Base-by-base conservation (phyloP, 2,888 invertebrate genomes). In the Pammene aurita region DNA sequence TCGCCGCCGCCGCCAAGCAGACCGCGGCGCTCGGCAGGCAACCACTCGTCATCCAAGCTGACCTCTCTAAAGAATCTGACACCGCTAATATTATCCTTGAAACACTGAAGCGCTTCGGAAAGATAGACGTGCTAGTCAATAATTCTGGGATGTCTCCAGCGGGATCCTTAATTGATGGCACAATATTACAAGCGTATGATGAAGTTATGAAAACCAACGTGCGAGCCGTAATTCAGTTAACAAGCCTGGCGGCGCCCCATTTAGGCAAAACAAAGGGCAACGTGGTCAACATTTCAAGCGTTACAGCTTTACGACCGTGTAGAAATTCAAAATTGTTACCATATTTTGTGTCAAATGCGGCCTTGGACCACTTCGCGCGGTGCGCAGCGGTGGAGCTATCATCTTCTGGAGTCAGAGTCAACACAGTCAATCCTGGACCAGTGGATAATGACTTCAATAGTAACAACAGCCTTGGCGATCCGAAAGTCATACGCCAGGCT, bases 271-370 rank as follows among this genome's bases (percentile, higher is more conserved):
- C 80, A 0, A 84, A 78, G 72, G 79, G 85, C 0, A 86, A 83
- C 62, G 79, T 87, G 0, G 70, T 87, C 1, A 86, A 86, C 44
- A 75, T 85, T 57, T 86, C 87, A 0, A 86, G 85, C 67, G 66
- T 77, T 0, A 76, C 71, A 13, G 79, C 75, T 2, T 42, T 58
- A 5, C 58, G 46, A 2, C 55, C 57, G 0, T 60, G 69, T 6
- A 35, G 38, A 1, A 63, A 72, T 4, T 68, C 76, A 0, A 57
- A 70, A 34, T 58, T 74, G 10, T 67, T 71, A 10, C 66, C 78
- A 0, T 96, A 96, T 80, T 90, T 91, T 69, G 94, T 96, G 91
- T 95, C 95, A 16, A 96, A 96, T 85, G 91, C 95, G 44, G 96
- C 95, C 7, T 77, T 96, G 14, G 96, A 96, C 83, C 96, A 96